Base-by-base conservation (phyloP, 2,888 invertebrate species). In the Scaptomyza flava region DNA sequence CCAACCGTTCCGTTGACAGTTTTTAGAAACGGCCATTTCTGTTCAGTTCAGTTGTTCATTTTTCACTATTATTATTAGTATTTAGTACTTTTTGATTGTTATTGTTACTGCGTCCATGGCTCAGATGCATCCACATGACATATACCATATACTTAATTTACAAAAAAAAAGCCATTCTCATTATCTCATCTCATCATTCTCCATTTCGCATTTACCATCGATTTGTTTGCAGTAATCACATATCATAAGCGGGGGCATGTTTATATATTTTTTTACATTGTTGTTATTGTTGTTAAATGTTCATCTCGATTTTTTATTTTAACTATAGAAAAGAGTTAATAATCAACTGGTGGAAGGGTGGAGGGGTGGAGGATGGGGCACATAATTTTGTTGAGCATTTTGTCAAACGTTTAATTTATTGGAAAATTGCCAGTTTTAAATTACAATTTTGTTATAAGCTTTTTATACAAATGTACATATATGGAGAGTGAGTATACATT, bases 1-100 rank as follows among this genome's bases (percentile, higher is more conserved):
- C 36, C 77, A 52, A 38, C 42, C 66, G 83, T 80, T 79, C 76
- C 77, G 70, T 82, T 82, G 79, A 81, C 82, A 82, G 64, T 81
- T 77, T 77, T 66, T 57, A 60, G 17, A 41, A 47, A 51, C 59
- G 47, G 54, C 65, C 71, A 63, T 69, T 65, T 63, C 48, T 46
- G 23, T 36, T 34, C n/a, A 17, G 23, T 27, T 42, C 20, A 20
- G 48, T 50, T 23, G 4, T 43, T 23, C 6, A 27, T 11, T 41
- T 17, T 43, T 48, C 2, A 17, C 17, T 41, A 17, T 41, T 41
- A 41, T 17, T 41, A 41, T 41, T 9, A 41, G 17, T 17, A 41
- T 47, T 30, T 46, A 27, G 6, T 45, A 27, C 4, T 33, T 17
- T 41, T 30, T 41, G 42, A 52, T 67, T 67, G 58, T 64, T 57